Evolutionary conservation across 2,888 invertebrate genomes (phyloP).

Genomic region (Orchestes rusci): DNA sequence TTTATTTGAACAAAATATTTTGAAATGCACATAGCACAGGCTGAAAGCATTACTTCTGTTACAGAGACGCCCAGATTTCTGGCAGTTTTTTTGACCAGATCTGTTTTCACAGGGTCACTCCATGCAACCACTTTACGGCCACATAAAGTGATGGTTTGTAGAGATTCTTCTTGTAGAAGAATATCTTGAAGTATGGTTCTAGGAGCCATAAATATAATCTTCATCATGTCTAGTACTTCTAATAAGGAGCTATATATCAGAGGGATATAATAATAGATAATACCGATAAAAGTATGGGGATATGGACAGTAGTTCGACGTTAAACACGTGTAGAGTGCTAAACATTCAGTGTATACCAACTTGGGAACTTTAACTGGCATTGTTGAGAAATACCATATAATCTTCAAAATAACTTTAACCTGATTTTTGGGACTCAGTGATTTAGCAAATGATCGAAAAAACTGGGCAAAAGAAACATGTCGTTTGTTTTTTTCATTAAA

Average conservation of each 20-base stretch:
- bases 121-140: constrained; percentile 67
- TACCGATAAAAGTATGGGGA: constrained; percentile 38
- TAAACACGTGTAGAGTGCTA: constrained; percentile 41
- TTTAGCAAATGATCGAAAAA: constrained; percentile 40
- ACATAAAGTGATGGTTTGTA: constrained; percentile 59
- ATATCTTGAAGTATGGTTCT: constrained; percentile 52
- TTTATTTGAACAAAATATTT: constrained; percentile 47
- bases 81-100: constrained; percentile 52
- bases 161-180: constrained; percentile 48
- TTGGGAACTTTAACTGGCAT: constrained; percentile 40
- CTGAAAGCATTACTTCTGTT: constrained; percentile 57
- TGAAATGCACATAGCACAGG: constrained; percentile 56
- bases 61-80: constrained; percentile 54
- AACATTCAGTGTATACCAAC: constrained; percentile 41
- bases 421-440: constrained; percentile 46
- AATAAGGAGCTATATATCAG: constrained; percentile 41
- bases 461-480: constrained; percentile 31
- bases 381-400: constrained; percentile 36
- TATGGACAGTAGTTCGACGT: constrained; percentile 39
- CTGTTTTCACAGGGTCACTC: constrained; percentile 58
- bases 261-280: constrained; percentile 44
- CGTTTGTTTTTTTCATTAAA: constrained; percentile 36
- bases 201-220: constrained; percentile 46
- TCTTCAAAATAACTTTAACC: constrained; percentile 35
- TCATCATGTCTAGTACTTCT: constrained; percentile 43